Evolutionary conservation across 2,113 vertebrate genomes (phyloP).

Genomic region (Nematolebias whitei): DNA sequence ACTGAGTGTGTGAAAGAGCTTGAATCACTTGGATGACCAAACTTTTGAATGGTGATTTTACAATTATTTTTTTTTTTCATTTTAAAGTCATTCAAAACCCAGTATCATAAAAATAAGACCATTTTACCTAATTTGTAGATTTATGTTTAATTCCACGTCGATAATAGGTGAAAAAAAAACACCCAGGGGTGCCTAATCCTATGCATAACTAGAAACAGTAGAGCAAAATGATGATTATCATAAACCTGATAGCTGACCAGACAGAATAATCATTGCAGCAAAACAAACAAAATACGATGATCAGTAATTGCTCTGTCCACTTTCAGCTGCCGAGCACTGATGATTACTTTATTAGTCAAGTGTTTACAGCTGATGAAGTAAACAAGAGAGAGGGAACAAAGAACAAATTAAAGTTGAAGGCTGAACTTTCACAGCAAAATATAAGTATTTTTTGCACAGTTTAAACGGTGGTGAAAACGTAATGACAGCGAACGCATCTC

Average conservation of each 20-base stretch:
- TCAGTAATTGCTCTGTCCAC: constrained; percentile 34
- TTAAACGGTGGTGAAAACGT: background rate
- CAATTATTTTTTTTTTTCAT: too few relatives aligned
- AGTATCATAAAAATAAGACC: too few relatives aligned
- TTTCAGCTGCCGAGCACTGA: constrained; percentile 2
- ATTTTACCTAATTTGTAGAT: too few relatives aligned
- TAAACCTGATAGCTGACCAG: constrained; percentile 24
- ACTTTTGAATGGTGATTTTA: too few relatives aligned
- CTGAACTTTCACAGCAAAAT: background rate
- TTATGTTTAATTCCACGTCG: background rate
- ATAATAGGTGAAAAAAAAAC: too few relatives aligned
- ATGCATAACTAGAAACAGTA: constrained; percentile 26
- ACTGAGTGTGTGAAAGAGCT: too few relatives aligned
- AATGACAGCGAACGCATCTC: constrained; percentile 7
- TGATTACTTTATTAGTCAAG: constrained; percentile 39
- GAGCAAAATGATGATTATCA: constrained; percentile 5
- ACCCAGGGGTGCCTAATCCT: background rate
- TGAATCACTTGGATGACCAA: too few relatives aligned
- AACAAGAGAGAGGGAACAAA: constrained; percentile 24
- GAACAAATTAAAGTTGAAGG: background rate
- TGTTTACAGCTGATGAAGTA: constrained; percentile 27
- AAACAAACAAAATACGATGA: constrained; percentile 22
- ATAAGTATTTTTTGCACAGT: background rate
- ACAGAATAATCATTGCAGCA: constrained; percentile 42
- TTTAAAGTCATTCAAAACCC: too few relatives aligned